phyloP scores from a whole-genome alignment of 2,888 invertebrate species.

The Ommatoiulus sabulosus region DNA sequence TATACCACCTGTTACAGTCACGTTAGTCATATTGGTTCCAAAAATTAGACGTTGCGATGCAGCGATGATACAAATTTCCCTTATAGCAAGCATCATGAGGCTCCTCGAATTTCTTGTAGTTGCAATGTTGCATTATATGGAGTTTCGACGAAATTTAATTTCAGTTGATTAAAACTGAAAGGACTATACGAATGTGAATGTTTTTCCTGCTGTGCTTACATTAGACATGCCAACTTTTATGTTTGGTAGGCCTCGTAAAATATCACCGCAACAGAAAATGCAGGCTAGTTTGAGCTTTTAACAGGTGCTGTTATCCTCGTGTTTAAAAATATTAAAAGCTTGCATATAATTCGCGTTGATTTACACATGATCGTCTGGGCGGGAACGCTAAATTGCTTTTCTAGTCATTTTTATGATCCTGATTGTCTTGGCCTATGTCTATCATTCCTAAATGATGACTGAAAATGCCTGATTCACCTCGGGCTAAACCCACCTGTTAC shows the following conservation, averaged over 20 bases:
- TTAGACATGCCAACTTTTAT: not conserved
- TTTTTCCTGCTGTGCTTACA: not conserved
- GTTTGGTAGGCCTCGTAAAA: not conserved
- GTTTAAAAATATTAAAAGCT: not conserved
- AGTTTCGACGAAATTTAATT: too few species aligned
- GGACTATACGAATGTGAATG: too few species aligned
- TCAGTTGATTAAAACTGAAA: too few species aligned
- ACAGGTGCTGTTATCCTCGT: not conserved
- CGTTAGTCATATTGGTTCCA: too few species aligned
- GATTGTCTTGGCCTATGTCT: not conserved
- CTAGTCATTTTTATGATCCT: not conserved
- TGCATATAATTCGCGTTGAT: not conserved
- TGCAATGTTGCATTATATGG: too few species aligned
- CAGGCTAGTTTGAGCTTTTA: not conserved
- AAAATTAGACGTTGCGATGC: too few species aligned
- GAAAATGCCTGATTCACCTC: not conserved
- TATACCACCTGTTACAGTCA: too few species aligned
- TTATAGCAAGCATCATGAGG: too few species aligned
- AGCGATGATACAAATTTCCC: too few species aligned
- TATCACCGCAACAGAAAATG: not conserved
- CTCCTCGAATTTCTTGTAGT: too few species aligned
- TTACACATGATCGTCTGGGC: not conserved
- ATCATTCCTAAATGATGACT: not conserved
- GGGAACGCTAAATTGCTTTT: not conserved
- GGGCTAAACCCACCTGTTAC: not conserved